Evolutionary conservation across 2,888 invertebrate genomes (phyloP).

Genomic region (Selenia dentaria): DNA sequence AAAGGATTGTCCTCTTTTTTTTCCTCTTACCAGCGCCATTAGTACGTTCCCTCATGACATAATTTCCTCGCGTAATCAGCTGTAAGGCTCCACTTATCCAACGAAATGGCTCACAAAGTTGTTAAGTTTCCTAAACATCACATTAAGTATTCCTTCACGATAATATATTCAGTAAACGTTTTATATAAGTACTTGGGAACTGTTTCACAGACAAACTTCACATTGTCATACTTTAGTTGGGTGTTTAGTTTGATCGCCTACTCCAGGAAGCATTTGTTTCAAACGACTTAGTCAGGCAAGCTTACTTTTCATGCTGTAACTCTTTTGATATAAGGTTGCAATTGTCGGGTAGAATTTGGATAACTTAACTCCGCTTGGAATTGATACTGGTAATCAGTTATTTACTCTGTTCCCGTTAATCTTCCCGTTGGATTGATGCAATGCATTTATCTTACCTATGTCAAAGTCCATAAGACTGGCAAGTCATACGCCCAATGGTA

Average conservation of each 20-base stretch:
- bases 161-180: slow-evolving; percentile 9
- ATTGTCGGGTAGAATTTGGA: too few species aligned
- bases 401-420: slow-evolving; percentile 10
- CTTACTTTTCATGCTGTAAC: not conserved
- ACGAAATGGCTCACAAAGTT: slow-evolving; percentile 3
- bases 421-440: slow-evolving; percentile 12
- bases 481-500: too few species aligned
- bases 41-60: too few species aligned
- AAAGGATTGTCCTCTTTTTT: too few species aligned
- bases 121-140: slow-evolving; percentile 8
- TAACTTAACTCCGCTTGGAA: too few species aligned
- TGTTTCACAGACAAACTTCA: slow-evolving; percentile 9
- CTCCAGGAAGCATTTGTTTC: slow-evolving; percentile 15
- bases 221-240: slow-evolving; percentile 19
- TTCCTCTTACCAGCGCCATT: too few species aligned
- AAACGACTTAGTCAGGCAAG: slow-evolving; percentile 7
- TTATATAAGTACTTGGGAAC: slow-evolving; percentile 8
- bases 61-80: too few species aligned
- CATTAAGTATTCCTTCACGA: slow-evolving; percentile 7
- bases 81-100: not conserved
- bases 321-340: too few species aligned
- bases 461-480: too few species aligned
- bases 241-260: slow-evolving; percentile 21
- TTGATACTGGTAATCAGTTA: too few species aligned
- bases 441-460: too few species aligned